Evolutionary conservation across 2,888 invertebrate genomes (phyloP).

Genomic region (Scrobipalpa atriplicella): DNA sequence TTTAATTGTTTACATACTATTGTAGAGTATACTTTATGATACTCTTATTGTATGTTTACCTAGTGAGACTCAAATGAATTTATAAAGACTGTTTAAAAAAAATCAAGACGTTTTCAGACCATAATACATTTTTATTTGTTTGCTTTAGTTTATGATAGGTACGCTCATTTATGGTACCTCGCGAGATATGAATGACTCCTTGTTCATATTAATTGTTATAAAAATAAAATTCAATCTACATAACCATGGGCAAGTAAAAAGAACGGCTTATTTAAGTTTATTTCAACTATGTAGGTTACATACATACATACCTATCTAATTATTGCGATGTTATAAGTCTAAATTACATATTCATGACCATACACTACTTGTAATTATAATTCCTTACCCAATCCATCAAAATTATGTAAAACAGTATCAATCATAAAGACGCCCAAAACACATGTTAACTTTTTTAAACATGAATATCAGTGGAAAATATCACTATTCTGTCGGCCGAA

Average conservation of each 20-base stretch:
- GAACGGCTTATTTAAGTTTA: too few species aligned
- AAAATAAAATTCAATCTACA: too few species aligned
- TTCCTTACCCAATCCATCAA: constrained; percentile 21
- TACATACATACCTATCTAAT: too few species aligned
- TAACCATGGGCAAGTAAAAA: too few species aligned
- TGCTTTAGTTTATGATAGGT: neutral
- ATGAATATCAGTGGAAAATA: constrained; percentile 57
- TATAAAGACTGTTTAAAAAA: neutral
- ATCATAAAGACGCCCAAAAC: constrained; percentile 47
- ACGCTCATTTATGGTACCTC: neutral
- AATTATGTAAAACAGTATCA: constrained; percentile 26
- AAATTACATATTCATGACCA: neutral
- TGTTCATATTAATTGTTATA: too few species aligned
- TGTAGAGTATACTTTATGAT: constrained; percentile 62
- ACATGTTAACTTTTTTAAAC: constrained; percentile 62
- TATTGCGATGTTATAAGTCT: neutral
- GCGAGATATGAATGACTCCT: too few species aligned
- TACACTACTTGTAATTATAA: constrained; percentile 10
- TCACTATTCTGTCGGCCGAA: constrained; percentile 51
- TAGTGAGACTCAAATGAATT: neutral
- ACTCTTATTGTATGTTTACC: constrained; percentile 39
- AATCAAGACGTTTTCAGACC: constrained; percentile 20
- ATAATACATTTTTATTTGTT: constrained; percentile 4
- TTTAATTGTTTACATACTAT: constrained; percentile 63
- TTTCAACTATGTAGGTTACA: too few species aligned